These are phyloP conservation scores for Apaloderma vittatum DNA, from an alignment of 2,113 vertebrate genomes.

Conservation along the genomic window DNA sequence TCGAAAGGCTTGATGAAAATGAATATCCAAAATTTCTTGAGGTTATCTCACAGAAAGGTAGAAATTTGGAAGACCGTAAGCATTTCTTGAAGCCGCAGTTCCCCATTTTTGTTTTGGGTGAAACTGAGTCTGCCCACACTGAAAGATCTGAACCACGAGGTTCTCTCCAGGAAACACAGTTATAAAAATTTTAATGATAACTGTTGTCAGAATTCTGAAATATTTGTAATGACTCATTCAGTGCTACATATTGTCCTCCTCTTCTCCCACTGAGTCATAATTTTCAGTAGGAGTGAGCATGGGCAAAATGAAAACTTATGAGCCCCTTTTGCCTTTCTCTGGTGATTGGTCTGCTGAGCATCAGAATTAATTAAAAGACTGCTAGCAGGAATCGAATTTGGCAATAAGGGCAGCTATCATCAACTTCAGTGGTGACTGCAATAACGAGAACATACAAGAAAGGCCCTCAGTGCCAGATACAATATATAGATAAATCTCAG, in stretches of 20 bases:
- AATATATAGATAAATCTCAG: background rate
- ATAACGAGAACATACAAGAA: background rate
- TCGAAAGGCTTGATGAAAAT: background rate
- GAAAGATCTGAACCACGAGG: background rate
- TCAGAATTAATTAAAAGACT: conserved; percentile 31
- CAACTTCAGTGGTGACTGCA: background rate
- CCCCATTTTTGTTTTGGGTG: background rate
- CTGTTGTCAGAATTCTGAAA: conserved; percentile 21
- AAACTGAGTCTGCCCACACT: background rate
- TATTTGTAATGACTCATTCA: conserved; percentile 59
- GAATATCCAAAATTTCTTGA: background rate
- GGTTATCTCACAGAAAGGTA: background rate
- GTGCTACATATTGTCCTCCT: conserved; percentile 11
- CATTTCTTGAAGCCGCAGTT: background rate
- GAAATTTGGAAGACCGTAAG: background rate
- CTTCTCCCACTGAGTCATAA: conserved; percentile 51
- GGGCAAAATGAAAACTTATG: conserved; percentile 9
- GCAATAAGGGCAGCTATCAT: background rate
- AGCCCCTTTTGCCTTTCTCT: background rate
- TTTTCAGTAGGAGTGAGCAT: conserved; percentile 51
- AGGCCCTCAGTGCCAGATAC: background rate
- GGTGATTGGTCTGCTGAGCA: background rate
- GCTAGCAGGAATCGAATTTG: background rate
- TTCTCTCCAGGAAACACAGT: conserved; percentile 31
- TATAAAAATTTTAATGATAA: background rate